Percentiles rank a stretch among this genome's conserved stretches.
These are phyloP conservation scores for Burhinus bistriatus DNA, from an alignment of 2,113 vertebrate species.

Conservation along the genomic window DNA sequence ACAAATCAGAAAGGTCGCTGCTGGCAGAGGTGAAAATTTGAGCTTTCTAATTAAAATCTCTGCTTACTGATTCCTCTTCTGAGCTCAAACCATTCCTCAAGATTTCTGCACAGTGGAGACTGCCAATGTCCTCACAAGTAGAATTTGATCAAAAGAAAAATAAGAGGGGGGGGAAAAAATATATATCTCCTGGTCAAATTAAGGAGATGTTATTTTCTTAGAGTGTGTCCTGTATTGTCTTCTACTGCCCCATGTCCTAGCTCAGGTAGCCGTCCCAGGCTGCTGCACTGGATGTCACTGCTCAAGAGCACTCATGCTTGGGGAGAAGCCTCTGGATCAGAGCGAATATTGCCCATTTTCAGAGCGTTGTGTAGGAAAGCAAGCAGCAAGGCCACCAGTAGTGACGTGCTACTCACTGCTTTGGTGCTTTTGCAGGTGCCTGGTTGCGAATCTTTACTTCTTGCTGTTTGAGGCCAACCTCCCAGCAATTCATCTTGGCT, in stretches of 20 bases:
- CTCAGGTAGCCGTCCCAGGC: background rate
- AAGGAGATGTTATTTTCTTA: background rate
- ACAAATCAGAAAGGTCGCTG: background rate
- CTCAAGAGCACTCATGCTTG: background rate
- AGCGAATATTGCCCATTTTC: background rate
- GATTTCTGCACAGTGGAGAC: background rate
- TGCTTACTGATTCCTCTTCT: background rate
- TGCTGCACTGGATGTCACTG: background rate
- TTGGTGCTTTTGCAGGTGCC: background rate
- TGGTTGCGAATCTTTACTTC: background rate
- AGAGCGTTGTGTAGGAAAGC: background rate
- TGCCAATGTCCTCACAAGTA: background rate
- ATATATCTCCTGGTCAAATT: background rate
- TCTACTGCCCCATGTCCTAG: background rate
- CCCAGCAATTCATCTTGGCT: background rate
- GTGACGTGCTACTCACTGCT: fast-evolving
- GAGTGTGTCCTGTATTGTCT: background rate
- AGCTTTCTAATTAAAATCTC: background rate
- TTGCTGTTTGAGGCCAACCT: background rate
- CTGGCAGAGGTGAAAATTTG: background rate
- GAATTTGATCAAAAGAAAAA: background rate
- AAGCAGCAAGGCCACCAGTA: background rate
- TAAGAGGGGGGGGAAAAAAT: too few species aligned
- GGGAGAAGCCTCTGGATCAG: background rate
- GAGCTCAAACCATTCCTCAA: background rate